A percentile compares a stretch with the other conserved stretches of the same genome.
phyloP scores from a whole-genome alignment of 1,140 invertebrate genomes.

The Eubasilissa regina region DNA sequence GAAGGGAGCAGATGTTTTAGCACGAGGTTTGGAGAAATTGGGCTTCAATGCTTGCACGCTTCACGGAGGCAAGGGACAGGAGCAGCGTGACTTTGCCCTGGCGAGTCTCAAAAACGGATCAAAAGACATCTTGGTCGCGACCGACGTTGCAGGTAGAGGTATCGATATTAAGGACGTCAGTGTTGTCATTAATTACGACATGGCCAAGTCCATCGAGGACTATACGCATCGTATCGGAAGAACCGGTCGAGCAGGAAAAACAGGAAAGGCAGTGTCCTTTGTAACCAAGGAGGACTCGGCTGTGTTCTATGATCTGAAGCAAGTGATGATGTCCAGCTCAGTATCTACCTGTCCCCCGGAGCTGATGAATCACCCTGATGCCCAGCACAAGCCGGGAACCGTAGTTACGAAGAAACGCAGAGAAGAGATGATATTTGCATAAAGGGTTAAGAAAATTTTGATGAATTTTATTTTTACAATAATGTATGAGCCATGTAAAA shows the following conservation, averaged over 20 bases:
- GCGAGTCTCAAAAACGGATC: conserved; percentile 94
- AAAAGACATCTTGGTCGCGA: conserved; percentile 99
- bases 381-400: conserved; percentile 97
- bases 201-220: conserved; percentile 99
- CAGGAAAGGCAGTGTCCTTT: conserved; percentile 96
- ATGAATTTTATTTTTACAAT: too few species aligned
- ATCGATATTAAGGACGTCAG: conserved; percentile 99
- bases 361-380: conserved; percentile 97
- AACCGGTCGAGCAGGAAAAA: conserved; percentile 98
- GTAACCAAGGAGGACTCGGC: conserved; percentile 97
- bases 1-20: conserved; percentile 98
- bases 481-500: too few species aligned
- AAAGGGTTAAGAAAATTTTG: too few species aligned
- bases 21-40: conserved; percentile 97
- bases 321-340: conserved; percentile 90
- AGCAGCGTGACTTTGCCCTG: conserved; percentile 98
- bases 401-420: conserved; percentile 94
- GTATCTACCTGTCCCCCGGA: conserved; percentile 97
- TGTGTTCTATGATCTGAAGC: conserved; percentile 98
- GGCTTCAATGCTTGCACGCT: conserved; percentile 97
- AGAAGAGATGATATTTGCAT: conserved; percentile 96
- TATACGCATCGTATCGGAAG: conserved; percentile 99
- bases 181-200: conserved; percentile 99
- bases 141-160: conserved; percentile 99
- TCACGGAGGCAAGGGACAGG: conserved; percentile 99